Conservation (phyloP, 2,113 vertebrate species). For the Elephas maximus region DNA sequence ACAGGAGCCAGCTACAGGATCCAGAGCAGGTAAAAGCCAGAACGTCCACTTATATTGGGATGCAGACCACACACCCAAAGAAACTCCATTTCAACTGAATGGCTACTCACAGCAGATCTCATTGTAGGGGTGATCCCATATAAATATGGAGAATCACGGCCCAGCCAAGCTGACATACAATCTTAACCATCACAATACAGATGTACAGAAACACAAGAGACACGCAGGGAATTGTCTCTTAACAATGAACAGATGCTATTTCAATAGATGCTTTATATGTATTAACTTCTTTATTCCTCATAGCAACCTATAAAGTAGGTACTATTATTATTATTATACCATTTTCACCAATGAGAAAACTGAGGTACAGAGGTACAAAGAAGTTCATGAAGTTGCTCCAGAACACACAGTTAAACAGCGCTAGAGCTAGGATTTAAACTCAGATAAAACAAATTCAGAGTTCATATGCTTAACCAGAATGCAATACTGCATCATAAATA, state of each 20-base stretch:
- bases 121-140: no score
- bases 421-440: not conserved
- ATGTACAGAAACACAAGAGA: not conserved
- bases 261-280: not conserved
- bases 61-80: no score
- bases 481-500: not conserved
- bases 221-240: not conserved
- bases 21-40: no score
- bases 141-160: no score
- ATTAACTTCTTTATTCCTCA: not conserved
- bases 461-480: not conserved
- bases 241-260: not conserved
- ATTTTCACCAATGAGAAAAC: not conserved
- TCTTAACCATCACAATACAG: not conserved
- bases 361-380: not conserved
- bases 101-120: no score
- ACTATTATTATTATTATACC: not conserved
- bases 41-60: no score
- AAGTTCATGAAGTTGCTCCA: slow-evolving; percentile 4
- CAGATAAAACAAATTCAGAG: not conserved
- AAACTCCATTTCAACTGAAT: no score
- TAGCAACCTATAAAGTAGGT: not conserved
- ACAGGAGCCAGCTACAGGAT: no score
- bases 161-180: no score
- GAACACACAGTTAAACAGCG: no score